phyloP scores from a whole-genome alignment of 2,797 vertebrate species.

The Neosalanx taihuensis region DNA sequence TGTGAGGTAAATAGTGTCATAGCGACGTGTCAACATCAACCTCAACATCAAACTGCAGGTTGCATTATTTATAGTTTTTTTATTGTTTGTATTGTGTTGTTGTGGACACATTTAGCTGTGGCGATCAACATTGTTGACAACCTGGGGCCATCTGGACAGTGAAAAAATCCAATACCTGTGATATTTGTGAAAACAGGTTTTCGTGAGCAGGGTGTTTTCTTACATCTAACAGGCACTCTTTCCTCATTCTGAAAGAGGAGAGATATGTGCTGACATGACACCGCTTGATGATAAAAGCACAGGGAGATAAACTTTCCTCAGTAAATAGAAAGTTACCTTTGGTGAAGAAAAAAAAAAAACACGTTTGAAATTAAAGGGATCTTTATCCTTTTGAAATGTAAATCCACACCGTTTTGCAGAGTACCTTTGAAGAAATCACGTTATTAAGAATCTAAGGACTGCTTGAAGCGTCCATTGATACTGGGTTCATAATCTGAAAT shows the following conservation, averaged over 20 bases:
- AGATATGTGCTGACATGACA: slow-evolving; percentile 58
- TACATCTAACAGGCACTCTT: slow-evolving; percentile 58
- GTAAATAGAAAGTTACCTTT: slow-evolving; percentile 71
- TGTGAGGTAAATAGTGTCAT: slow-evolving; percentile 64
- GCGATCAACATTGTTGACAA: slow-evolving; percentile 18
- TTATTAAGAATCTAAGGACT: slow-evolving; percentile 85
- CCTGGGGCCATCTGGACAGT: slow-evolving; percentile 1
- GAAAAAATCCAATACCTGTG: slow-evolving; percentile 35
- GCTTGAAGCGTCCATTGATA: slow-evolving; percentile 71
- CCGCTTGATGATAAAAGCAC: slow-evolving; percentile 59
- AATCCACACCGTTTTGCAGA: slow-evolving; percentile 84
- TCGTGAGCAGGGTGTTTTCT: slow-evolving; percentile 44
- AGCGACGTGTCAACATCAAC: slow-evolving; percentile 47
- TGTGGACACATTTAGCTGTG: slow-evolving; percentile 29
- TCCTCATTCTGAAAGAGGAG: slow-evolving; percentile 31
- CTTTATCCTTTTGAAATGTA: slow-evolving; percentile 89
- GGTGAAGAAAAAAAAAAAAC: slow-evolving; percentile 47
- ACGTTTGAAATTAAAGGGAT: slow-evolving; percentile 81
- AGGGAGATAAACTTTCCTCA: slow-evolving; percentile 67
- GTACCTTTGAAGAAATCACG: slow-evolving; percentile 87
- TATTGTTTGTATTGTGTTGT: slow-evolving; percentile 30
- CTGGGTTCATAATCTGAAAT: slow-evolving; percentile 78
- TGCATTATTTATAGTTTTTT: too few relatives aligned
- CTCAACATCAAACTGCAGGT: too few relatives aligned
- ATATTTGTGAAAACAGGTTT: slow-evolving; percentile 34